Conservation (phyloP, 2,888 invertebrate species). For the Drosophila eohydei region DNA sequence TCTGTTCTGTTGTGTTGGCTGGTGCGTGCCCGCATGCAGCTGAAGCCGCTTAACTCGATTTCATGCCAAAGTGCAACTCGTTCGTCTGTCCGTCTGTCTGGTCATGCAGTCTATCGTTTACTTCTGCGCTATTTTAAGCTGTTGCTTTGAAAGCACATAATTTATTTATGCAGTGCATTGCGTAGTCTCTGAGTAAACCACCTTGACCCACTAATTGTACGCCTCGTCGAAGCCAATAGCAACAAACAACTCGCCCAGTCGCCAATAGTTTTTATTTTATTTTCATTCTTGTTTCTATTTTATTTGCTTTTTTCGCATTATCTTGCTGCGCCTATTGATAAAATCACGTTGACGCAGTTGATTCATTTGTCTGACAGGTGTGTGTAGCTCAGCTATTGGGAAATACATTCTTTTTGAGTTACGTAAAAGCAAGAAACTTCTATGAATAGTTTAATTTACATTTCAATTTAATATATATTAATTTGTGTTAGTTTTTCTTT, state of each 20-base stretch:
- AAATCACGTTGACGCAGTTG: slow-evolving; percentile 15
- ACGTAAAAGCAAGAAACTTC: neutral
- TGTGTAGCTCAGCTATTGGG: slow-evolving; percentile 12
- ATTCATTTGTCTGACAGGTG: slow-evolving; percentile 36
- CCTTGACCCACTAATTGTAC: slow-evolving; percentile 79
- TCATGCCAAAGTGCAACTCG: slow-evolving; percentile 17
- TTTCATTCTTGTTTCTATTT: slow-evolving; percentile 4
- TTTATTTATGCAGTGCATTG: slow-evolving; percentile 62
- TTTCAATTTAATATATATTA: neutral
- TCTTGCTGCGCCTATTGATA: slow-evolving; percentile 23
- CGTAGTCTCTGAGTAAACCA: slow-evolving; percentile 70
- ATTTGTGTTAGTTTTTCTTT: neutral
- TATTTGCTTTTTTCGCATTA: slow-evolving; percentile 10
- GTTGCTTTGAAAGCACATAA: slow-evolving; percentile 53
- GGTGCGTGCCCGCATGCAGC: slow-evolving; percentile 24
- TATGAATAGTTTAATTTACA: neutral
- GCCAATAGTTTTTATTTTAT: slow-evolving; percentile 29
- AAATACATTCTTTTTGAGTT: slow-evolving; percentile 4
- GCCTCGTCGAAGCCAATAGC: slow-evolving; percentile 35
- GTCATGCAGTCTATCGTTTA: slow-evolving; percentile 4
- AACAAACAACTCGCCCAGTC: slow-evolving; percentile 5
- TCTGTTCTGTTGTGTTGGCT: neutral
- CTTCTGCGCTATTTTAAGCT: slow-evolving; percentile 61
- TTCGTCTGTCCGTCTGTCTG: neutral
- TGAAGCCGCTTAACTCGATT: slow-evolving; percentile 33